A percentile compares a stretch with the other conserved stretches of the same genome.
Evolutionary conservation across 2,888 invertebrate species (phyloP).

Genomic region (Sminthurinus aureus): DNA sequence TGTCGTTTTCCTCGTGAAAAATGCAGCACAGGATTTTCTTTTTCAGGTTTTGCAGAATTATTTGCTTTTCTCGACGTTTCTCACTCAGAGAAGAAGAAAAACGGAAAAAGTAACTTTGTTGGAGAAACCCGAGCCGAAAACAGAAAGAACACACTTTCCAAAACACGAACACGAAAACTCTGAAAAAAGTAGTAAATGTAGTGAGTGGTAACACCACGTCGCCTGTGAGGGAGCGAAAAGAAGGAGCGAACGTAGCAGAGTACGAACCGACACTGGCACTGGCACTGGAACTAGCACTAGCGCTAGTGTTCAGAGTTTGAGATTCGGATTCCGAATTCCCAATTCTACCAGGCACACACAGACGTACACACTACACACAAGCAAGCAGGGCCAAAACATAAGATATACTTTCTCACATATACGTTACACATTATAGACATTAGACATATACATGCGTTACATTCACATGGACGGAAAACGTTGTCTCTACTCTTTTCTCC

Average conservation of each 20-base stretch:
- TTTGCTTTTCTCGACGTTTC: too few species aligned
- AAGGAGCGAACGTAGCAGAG: constrained; percentile 47
- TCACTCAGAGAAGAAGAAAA: too few species aligned
- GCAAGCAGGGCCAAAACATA: not conserved
- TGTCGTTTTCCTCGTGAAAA: too few species aligned
- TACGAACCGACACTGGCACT: constrained; percentile 48
- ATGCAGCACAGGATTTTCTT: too few species aligned
- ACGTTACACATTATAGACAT: too few species aligned
- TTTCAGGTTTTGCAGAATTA: too few species aligned
- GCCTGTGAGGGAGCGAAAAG: constrained; percentile 26
- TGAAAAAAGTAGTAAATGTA: too few species aligned
- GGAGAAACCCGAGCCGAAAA: not conserved
- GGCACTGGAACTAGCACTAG: constrained; percentile 32
- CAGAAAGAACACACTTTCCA: not conserved
- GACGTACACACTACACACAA: not conserved
- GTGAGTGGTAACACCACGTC: too few species aligned
- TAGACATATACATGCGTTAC: too few species aligned
- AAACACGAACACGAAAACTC: not conserved
- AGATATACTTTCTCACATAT: not conserved
- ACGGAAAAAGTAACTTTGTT: too few species aligned
- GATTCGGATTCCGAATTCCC: not conserved
- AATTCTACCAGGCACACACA: not conserved
- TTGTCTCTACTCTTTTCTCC: too few species aligned
- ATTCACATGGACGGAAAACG: too few species aligned
- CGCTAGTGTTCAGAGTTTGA: not conserved